Evolutionary conservation across 2,888 invertebrate species (phyloP).

Genomic region (Apantesis nais): DNA sequence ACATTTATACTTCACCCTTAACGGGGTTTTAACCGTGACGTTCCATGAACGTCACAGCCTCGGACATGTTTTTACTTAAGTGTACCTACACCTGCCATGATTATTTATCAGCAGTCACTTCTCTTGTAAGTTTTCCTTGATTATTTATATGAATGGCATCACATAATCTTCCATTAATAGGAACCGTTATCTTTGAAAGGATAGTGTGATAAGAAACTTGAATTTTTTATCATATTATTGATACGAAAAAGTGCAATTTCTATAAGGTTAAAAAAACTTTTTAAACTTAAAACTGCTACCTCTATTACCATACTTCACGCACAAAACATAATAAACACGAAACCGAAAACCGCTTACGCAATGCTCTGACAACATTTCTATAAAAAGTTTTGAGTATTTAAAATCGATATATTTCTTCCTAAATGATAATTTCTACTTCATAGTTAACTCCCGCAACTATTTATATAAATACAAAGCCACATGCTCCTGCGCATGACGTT

Average conservation of each 20-base stretch:
- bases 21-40: not conserved
- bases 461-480: not conserved
- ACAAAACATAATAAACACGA: no score
- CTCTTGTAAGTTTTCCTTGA: not conserved
- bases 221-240: not conserved
- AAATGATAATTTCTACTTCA: not conserved
- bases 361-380: not conserved
- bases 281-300: no score
- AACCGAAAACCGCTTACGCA: not conserved
- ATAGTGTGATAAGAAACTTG: not conserved
- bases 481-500: slow-evolving; percentile 14
- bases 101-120: not conserved
- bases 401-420: not conserved
- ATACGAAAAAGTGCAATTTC: not conserved
- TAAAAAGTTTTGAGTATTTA: not conserved
- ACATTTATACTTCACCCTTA: not conserved
- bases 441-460: not conserved
- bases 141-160: not conserved
- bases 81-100: not conserved
- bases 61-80: not conserved
- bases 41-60: not conserved
- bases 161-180: not conserved
- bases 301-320: no score
- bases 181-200: not conserved
- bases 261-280: not conserved